Evolutionary conservation across 2,797 vertebrate species (phyloP).

Genomic region (Calcarius lapponicus): DNA sequence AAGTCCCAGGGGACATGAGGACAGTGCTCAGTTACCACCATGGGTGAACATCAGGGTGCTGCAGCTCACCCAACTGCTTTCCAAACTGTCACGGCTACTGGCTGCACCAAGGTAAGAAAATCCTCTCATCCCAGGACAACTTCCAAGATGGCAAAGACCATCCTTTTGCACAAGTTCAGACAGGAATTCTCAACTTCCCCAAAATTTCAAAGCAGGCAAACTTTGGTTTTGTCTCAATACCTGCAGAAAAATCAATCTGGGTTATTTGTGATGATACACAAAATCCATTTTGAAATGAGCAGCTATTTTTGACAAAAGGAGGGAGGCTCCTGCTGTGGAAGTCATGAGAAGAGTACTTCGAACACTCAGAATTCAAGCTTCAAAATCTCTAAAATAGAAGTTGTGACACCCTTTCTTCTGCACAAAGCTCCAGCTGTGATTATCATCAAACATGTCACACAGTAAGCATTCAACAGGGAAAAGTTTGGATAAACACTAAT

Average conservation of each 20-base stretch:
- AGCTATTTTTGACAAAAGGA: not conserved
- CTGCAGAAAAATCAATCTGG: not conserved
- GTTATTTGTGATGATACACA: not conserved
- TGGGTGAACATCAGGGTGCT: fast-evolving
- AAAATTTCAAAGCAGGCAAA: not conserved
- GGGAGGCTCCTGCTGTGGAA: not conserved
- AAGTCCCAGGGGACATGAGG: not conserved
- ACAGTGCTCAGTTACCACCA: not conserved
- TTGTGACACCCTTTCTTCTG: not conserved
- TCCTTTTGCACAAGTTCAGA: not conserved
- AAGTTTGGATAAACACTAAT: not conserved
- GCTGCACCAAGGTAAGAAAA: not conserved
- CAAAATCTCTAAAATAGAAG: not conserved
- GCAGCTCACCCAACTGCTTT: not conserved
- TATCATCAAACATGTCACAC: not conserved
- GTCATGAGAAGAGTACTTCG: not conserved
- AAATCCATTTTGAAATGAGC: not conserved
- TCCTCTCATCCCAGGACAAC: not conserved
- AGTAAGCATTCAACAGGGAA: not conserved
- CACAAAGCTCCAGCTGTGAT: not conserved
- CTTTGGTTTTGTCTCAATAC: not conserved
- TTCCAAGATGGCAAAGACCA: not conserved
- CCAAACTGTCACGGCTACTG: not conserved
- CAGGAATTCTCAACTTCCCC: not conserved
- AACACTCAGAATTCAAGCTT: not conserved